Evolutionary conservation across 2,888 invertebrate genomes (phyloP), one percentile per base, ranked within the genome.

Genomic region (Ypsolopha sequella): DNA sequence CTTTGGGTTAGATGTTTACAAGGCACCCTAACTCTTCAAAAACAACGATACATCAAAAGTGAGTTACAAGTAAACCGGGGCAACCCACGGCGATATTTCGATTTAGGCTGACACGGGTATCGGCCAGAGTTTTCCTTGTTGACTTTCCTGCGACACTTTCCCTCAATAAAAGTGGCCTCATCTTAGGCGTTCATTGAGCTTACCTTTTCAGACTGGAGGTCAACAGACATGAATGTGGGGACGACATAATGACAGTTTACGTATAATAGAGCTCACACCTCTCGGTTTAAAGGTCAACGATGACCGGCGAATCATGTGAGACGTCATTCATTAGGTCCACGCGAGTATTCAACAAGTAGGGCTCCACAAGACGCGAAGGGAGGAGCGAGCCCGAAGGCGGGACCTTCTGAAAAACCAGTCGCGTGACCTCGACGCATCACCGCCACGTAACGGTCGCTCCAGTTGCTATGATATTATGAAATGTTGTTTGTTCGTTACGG

Each of bases 31-130:
- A 80, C 72, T 78, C 68, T 66, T 70, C 72, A 77, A 78, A 80
- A 84, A 81, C 78, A 80, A 71, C 78, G 71, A 80, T 81, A 82
- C 72, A 82, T 82, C 81, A 82, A 80, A 82, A 84, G 77, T 76
- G 73, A 80, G 75, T 80, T 78, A 75, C 71, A 76, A 80, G 76
- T 78, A 75, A 76, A 80, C 76, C 70, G 73, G 65, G 63, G 59
- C 63, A 65, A 63, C 67, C 65, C 65, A 65, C 61, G 68, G 65
- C 63, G 54, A 70, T 73, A 77, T 76, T 78, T 74, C 68, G 70
- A 71, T 76, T 73, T 68, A 72, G 73, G 67, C 68, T 72, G 72
- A 74, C 73, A 73, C 64, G 71, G 73, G 70, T 69, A 70, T 61
- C 58, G 58, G 59, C 60, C 59, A 58, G n/a, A 8, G n/a, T 9